A percentile compares a stretch with the other conserved stretches of the same genome.
Evolutionary conservation across 2,113 vertebrate species (phyloP).

Genomic region (Micronycteris hirsuta): DNA sequence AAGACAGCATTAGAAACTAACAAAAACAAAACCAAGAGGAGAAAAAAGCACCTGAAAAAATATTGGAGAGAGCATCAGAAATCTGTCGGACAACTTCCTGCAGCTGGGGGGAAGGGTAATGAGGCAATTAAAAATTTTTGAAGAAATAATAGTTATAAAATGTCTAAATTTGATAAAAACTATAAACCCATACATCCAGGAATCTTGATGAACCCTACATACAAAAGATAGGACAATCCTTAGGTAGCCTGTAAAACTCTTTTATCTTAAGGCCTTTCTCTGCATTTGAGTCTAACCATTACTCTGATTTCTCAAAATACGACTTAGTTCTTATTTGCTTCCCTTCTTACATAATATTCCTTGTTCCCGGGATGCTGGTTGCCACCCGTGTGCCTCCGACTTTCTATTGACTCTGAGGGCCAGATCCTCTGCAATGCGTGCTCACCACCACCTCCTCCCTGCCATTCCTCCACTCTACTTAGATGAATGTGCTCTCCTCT

Average conservation of each 20-base stretch:
- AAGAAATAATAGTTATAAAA: background rate
- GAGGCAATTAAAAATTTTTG: background rate
- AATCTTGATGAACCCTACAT: background rate
- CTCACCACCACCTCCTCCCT: background rate
- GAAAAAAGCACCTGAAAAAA: background rate
- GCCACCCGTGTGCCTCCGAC: background rate
- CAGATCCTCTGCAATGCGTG: background rate
- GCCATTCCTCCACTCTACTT: background rate
- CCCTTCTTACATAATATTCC: background rate
- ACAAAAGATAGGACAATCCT: background rate
- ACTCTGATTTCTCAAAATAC: background rate
- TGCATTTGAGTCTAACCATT: background rate
- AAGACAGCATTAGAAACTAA: background rate
- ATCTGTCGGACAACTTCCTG: background rate
- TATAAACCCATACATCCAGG: background rate
- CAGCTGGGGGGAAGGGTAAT: background rate
- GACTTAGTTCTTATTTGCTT: background rate
- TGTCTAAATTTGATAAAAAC: background rate
- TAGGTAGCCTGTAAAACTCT: background rate
- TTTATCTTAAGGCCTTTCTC: background rate
- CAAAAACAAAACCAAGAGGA: background rate
- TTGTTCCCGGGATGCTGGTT: background rate
- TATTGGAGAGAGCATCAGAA: background rate
- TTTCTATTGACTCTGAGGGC: background rate
- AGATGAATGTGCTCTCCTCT: background rate